Evolutionary conservation across 2,113 vertebrate genomes (phyloP).

Genomic region (Aphyosemion australe): DNA sequence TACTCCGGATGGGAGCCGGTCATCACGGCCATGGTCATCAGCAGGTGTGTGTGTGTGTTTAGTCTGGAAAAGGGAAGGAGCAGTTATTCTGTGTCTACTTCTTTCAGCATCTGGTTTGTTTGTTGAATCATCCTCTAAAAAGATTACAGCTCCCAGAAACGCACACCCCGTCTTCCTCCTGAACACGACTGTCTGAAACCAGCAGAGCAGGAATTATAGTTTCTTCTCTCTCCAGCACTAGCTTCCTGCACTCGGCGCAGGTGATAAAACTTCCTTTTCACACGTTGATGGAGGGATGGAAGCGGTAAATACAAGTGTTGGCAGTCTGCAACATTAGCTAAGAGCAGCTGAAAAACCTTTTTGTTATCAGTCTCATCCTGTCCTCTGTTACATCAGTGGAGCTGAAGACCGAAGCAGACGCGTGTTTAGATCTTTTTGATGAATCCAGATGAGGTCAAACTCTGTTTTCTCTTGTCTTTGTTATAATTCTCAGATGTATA

Average conservation of each 20-base stretch:
- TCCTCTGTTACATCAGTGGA: background rate
- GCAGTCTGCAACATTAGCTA: background rate
- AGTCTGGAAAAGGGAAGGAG: constrained; percentile 35
- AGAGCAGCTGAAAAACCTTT: background rate
- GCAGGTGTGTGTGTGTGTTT: constrained; percentile 79
- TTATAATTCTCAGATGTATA: too few species aligned
- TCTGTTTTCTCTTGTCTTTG: too few species aligned
- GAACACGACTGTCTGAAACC: constrained; percentile 15
- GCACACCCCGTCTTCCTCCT: too few species aligned
- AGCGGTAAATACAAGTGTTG: background rate
- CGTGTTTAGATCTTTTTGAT: too few species aligned
- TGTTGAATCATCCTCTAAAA: constrained; percentile 57
- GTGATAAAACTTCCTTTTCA: constrained; percentile 5
- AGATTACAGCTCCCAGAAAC: constrained; percentile 31
- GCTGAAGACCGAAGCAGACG: background rate
- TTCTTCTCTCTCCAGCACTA: background rate
- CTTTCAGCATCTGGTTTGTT: constrained; percentile 45
- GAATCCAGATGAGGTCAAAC: too few species aligned
- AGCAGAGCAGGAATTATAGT: background rate
- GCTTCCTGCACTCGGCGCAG: background rate
- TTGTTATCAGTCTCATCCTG: background rate
- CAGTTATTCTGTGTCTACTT: constrained; percentile 24
- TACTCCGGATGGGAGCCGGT: constrained; percentile 98
- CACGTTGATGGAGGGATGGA: background rate
- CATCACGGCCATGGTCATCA: constrained; percentile 98